Base-by-base conservation (phyloP, 2,888 invertebrate species). In the Venusia cambrica region DNA sequence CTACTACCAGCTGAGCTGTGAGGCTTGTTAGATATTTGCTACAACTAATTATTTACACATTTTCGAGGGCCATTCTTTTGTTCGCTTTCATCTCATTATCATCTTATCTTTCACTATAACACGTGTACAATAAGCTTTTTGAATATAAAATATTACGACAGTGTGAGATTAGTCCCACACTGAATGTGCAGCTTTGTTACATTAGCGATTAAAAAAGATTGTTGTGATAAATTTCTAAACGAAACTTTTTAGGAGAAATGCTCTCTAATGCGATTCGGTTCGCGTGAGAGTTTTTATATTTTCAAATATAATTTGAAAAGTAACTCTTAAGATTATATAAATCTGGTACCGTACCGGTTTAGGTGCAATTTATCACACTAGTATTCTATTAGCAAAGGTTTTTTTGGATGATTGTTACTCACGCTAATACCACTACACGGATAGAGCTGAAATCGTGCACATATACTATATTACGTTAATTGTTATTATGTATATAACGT, bases 131-230 rank as follows among this genome's bases (percentile, higher is more conserved):
- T 35, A 37, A 38, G 14, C 25, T 39, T 37, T 40, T 48, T 39
- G 22, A 37, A 42, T 44, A 35, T 47, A 29, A 38, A 46, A 40
- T 41, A 43, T 39, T 26, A 36, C 17, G 30, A 30, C 25, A 33
- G 32, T 53, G 57, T 63, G 67, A 51, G 63, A 68, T 51, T 27
- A 9, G 28, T 62, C 61, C 48, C 61, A 59, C 54, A 52, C 33
- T 42, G 44, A 63, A 59, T 68, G 67, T 63, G 47, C 50, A 38
- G 48, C 59, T 67, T 67, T 67, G 69, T 68, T 62, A 48, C 36
- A 48, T 53, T 54, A 57, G 56, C 60, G 45, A 54, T 53, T 44
- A 42, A 55, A 56, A 61, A 41, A 57, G 50, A 57, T 53, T 33
- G 28, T 33, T 16, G 5, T 34, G 58, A 58, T 59, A 53, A 52